These are phyloP conservation scores for Tenthredo scrophulariae DNA, from an alignment of 2,888 invertebrate species.

Conservation along the genomic window DNA sequence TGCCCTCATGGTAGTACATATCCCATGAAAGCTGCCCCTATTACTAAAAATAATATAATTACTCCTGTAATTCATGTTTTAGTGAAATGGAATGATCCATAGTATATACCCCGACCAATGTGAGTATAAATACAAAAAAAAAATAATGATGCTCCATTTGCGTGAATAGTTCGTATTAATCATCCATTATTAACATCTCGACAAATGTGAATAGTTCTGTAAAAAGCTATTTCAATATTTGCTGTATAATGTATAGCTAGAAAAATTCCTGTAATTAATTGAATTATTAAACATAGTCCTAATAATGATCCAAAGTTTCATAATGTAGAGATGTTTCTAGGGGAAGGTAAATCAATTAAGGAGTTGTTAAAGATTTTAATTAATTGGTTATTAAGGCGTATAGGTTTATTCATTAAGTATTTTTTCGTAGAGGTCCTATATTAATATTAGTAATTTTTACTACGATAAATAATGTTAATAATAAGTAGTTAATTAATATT, in stretches of 20 bases:
- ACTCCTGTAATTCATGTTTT: slow-evolving; percentile 84
- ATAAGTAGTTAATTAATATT: slow-evolving; percentile 82
- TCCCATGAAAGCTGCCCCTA: slow-evolving; percentile 88
- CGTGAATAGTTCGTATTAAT: slow-evolving; percentile 84
- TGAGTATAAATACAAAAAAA: slow-evolving; percentile 86
- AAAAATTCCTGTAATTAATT: slow-evolving; percentile 86
- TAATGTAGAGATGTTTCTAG: slow-evolving; percentile 82
- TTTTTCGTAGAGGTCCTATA: slow-evolving; percentile 80
- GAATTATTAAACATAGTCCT: slow-evolving; percentile 83
- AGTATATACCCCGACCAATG: slow-evolving; percentile 84
- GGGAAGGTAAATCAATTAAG: slow-evolving; percentile 82
- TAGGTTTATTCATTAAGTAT: slow-evolving; percentile 65
- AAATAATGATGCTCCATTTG: slow-evolving; percentile 87
- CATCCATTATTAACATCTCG: slow-evolving; percentile 87
- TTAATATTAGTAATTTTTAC: slow-evolving; percentile 82
- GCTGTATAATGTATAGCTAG: slow-evolving; percentile 86
- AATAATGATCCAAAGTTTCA: slow-evolving; percentile 87
- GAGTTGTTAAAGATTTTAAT: slow-evolving; percentile 82
- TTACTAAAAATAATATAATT: slow-evolving; percentile 84
- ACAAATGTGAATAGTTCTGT: slow-evolving; percentile 85
- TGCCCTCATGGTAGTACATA: slow-evolving; percentile 90
- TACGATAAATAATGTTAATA: slow-evolving; percentile 81
- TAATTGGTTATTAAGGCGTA: slow-evolving; percentile 65
- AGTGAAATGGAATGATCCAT: slow-evolving; percentile 82
- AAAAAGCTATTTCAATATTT: slow-evolving; percentile 83